These are phyloP conservation scores for Eristalis intricaria DNA, from an alignment of 2,888 invertebrate genomes.

Conservation along the genomic window DNA sequence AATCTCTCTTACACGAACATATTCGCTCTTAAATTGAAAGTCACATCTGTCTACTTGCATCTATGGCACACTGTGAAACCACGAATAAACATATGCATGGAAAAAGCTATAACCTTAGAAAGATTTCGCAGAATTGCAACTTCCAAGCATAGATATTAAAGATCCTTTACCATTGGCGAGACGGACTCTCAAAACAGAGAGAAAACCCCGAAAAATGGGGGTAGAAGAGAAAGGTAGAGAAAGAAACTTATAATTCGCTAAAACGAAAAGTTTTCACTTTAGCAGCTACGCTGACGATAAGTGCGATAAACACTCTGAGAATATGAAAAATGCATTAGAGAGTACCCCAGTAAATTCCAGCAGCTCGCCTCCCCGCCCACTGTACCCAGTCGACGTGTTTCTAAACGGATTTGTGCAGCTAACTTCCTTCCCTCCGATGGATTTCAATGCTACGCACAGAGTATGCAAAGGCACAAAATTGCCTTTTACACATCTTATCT, in stretches of 20 bases:
- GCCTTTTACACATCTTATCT: conserved; percentile 13
- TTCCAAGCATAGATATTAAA: conserved; percentile 44
- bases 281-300: conserved; percentile 59
- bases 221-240: conserved; percentile 14
- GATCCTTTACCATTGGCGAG: neutral
- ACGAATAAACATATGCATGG: neutral
- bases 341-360: conserved; percentile 6
- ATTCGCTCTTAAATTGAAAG: neutral
- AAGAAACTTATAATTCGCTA: conserved; percentile 59
- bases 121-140: conserved; percentile 55
- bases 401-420: conserved; percentile 53
- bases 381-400: conserved; percentile 36
- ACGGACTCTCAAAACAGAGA: neutral
- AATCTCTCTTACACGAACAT: neutral
- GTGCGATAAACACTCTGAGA: conserved; percentile 68
- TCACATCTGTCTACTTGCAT: neutral
- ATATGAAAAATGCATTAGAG: conserved; percentile 71
- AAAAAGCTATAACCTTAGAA: conserved; percentile 33
- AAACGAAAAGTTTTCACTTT: conserved; percentile 69
- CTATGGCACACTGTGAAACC: neutral
- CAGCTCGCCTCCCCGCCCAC: neutral
- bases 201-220: neutral
- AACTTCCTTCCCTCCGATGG: conserved; percentile 52
- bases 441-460: conserved; percentile 46
- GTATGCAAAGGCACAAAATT: conserved; percentile 32